Percentiles rank a stretch among this genome's conserved stretches.
These are phyloP conservation scores for Tenthredo distinguenda DNA, from an alignment of 2,888 invertebrate genomes.

Conservation along the genomic window DNA sequence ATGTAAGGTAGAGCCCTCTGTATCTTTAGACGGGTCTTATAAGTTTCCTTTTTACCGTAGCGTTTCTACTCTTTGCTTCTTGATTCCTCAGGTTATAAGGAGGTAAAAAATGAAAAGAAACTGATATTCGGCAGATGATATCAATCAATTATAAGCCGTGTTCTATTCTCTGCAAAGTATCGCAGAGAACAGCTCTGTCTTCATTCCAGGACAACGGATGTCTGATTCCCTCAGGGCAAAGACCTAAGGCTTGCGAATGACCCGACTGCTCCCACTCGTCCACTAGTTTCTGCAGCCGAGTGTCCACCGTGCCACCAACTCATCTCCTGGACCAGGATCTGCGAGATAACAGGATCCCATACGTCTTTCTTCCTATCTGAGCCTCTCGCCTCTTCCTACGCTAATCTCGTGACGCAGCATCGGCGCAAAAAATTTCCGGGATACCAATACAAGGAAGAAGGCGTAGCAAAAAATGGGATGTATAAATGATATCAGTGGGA, in stretches of 20 bases:
- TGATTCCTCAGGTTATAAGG: background rate
- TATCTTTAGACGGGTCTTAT: background rate
- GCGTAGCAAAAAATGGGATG: background rate
- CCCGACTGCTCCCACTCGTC: constrained; percentile 48
- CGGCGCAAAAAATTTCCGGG: constrained; percentile 11
- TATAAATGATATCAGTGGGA: background rate
- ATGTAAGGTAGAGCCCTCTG: background rate
- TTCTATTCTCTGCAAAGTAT: background rate
- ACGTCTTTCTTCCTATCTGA: constrained; percentile 29
- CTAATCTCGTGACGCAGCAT: constrained; percentile 45
- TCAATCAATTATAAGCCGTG: background rate
- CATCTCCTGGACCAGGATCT: constrained; percentile 50
- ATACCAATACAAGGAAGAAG: background rate
- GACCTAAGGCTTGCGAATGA: constrained; percentile 48
- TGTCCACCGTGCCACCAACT: constrained; percentile 48
- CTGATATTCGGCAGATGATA: background rate
- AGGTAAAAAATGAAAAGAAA: background rate
- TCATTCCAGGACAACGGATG: constrained; percentile 37
- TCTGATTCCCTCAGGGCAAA: constrained; percentile 45
- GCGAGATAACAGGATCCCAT: constrained; percentile 48
- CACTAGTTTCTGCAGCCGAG: constrained; percentile 34
- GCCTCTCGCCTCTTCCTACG: constrained; percentile 39
- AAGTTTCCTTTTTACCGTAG: background rate
- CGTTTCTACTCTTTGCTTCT: background rate
- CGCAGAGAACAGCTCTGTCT: background rate